Conservation (phyloP, 2,113 vertebrate species). For the Paradoxurus hermaphroditus region DNA sequence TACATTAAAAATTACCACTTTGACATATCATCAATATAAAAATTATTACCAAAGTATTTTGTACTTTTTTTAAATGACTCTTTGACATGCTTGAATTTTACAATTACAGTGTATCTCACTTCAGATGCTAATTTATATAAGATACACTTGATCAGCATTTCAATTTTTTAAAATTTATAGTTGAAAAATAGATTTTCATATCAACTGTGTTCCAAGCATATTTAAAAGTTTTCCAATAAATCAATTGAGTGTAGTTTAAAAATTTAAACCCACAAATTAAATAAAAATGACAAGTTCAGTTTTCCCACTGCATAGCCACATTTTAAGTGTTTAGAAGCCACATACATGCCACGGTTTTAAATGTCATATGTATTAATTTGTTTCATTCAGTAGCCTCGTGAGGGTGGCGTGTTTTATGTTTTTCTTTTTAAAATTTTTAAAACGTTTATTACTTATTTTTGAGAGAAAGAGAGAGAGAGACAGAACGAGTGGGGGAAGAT, state of each 20-base stretch:
- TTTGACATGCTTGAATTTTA: neutral
- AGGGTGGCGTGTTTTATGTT: neutral
- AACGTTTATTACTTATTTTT: too few relatives aligned
- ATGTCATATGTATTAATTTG: neutral
- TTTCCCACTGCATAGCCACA: neutral
- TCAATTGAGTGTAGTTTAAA: neutral
- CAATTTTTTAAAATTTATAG: neutral
- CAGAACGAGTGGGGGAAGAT: too few relatives aligned
- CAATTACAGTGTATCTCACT: neutral
- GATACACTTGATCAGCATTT: neutral
- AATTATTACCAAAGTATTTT: neutral
- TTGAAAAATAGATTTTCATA: conserved; percentile 5
- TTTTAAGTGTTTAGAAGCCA: neutral
- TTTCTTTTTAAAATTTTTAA: neutral
- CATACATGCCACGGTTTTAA: neutral
- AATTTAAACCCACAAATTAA: neutral
- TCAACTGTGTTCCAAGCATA: neutral
- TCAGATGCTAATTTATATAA: neutral
- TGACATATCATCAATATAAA: neutral
- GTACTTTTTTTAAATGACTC: neutral
- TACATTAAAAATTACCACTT: neutral
- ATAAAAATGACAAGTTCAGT: neutral
- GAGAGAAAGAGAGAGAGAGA: too few relatives aligned
- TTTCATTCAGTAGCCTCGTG: neutral
- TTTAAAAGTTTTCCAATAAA: conserved; percentile 12